Evolutionary conservation across 2,888 invertebrate species (phyloP).

Genomic region (Cerastis leucographa): DNA sequence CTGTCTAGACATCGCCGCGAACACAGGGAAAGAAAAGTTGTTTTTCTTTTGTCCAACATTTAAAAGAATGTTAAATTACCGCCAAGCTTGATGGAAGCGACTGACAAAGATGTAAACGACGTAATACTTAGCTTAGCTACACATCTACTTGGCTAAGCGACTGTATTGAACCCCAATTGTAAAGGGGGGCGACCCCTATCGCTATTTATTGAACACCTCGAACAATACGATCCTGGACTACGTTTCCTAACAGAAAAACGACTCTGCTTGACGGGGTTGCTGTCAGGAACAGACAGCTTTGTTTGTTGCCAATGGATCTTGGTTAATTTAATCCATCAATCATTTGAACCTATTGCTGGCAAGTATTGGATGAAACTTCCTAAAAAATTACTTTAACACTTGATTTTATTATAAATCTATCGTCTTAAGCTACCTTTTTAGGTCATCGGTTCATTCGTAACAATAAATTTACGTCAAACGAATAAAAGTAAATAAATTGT

Average conservation of each 20-base stretch:
- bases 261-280: slow-evolving; percentile 20
- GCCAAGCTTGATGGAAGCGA: slow-evolving; percentile 16
- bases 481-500: slow-evolving; percentile 58
- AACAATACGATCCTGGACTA: slow-evolving; percentile 50
- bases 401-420: background rate
- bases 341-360: background rate
- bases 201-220: slow-evolving; percentile 63
- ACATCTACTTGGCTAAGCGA: slow-evolving; percentile 39
- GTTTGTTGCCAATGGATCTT: slow-evolving; percentile 41
- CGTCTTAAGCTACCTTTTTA: background rate
- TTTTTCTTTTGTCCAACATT: slow-evolving; percentile 43
- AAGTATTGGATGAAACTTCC: slow-evolving; percentile 2
- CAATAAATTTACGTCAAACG: slow-evolving; percentile 38
- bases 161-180: slow-evolving; percentile 45
- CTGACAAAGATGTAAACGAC: slow-evolving; percentile 44
- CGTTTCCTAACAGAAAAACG: slow-evolving; percentile 45
- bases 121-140: slow-evolving; percentile 20
- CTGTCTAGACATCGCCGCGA: slow-evolving; percentile 50
- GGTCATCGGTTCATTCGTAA: slow-evolving; percentile 3
- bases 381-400: background rate
- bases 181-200: slow-evolving; percentile 59
- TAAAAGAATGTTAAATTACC: slow-evolving; percentile 52
- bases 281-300: slow-evolving; percentile 43
- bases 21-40: slow-evolving; percentile 36
- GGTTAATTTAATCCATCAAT: slow-evolving; percentile 18